phyloP scores from a whole-genome alignment of 2,888 invertebrate species.

The Dryobota labecula region DNA sequence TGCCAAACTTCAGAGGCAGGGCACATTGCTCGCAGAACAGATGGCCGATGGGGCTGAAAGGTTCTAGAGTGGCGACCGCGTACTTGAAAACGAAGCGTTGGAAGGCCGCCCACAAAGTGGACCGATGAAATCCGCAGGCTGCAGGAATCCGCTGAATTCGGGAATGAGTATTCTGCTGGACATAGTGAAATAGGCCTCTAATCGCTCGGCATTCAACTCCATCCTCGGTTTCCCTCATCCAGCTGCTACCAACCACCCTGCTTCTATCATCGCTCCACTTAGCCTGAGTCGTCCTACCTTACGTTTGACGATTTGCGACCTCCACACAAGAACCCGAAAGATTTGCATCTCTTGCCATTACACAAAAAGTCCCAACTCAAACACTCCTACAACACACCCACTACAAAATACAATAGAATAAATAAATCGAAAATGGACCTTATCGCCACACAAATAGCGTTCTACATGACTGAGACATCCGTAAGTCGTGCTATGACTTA shows the following conservation, averaged over 20 bases:
- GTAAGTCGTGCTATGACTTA: background rate
- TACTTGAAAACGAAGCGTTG: too few species aligned
- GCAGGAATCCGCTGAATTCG: too few species aligned
- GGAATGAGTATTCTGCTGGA: background rate
- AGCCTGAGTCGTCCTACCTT: background rate
- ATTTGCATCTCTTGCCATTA: background rate
- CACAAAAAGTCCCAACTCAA: constrained; percentile 3
- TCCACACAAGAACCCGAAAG: background rate
- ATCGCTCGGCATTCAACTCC: background rate
- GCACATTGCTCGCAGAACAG: too few species aligned
- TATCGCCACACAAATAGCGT: background rate
- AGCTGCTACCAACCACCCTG: background rate
- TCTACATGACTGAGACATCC: background rate
- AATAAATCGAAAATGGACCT: constrained; percentile 9
- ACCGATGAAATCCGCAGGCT: too few species aligned
- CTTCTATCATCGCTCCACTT: background rate
- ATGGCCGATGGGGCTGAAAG: too few species aligned
- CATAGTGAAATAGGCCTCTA: background rate
- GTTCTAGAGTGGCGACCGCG: too few species aligned
- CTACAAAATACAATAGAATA: constrained; percentile 2
- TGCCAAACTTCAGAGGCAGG: too few species aligned
- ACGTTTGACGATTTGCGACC: background rate
- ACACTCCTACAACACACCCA: background rate
- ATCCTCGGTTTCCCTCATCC: background rate
- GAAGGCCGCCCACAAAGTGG: too few species aligned